Evolutionary conservation across 2,888 invertebrate genomes (phyloP), one percentile per base, ranked within the genome.

Genomic region (Hypsopygia costalis): DNA sequence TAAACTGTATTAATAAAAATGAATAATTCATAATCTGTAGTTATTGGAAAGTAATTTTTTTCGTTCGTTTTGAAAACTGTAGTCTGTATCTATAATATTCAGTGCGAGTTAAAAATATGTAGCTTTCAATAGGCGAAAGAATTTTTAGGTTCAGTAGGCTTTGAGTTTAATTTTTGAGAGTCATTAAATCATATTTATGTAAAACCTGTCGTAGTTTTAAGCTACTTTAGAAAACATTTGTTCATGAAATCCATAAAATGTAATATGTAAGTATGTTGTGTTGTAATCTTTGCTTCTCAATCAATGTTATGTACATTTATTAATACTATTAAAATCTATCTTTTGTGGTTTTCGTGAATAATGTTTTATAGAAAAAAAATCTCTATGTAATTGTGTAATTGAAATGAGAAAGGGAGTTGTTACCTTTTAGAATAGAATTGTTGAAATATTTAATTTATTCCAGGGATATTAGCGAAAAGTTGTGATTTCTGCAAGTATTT

Each of bases 321-420:
- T 16, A 16, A 16, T 3, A 16, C 2, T 16, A 5, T 11, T 11
- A 31, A 5, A 4, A 31, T 2, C 10, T 5, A 7, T 29, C 6
- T 9, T 16, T 12, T 16, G 27, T 20, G 16, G 28, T 11, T 35
- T 41, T 36, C 36, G 31, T 32, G 31, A 32, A 12, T 16, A 38
- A 22, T 16, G 22, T 8, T 1, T n/a, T 9, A 1, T 32, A 38
- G 21, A 12, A 12, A 3, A 36, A 30, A 29, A 12, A 10, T 20
- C 10, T 29, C 10, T 36, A 20, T 29, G 29, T 36, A 35, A 34
- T 9, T 12, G 20, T 20, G 29, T 9, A 61, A 59, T 64, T 67
- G 60, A 71, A 77, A 79, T 78, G 76, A 73, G 74, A 74, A 80
- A 72, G 70, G 75, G 69, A 71, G 56, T 50, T 44, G 56, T 57